Conservation (phyloP, 2,113 vertebrate species). For the Microtus ochrogaster region DNA sequence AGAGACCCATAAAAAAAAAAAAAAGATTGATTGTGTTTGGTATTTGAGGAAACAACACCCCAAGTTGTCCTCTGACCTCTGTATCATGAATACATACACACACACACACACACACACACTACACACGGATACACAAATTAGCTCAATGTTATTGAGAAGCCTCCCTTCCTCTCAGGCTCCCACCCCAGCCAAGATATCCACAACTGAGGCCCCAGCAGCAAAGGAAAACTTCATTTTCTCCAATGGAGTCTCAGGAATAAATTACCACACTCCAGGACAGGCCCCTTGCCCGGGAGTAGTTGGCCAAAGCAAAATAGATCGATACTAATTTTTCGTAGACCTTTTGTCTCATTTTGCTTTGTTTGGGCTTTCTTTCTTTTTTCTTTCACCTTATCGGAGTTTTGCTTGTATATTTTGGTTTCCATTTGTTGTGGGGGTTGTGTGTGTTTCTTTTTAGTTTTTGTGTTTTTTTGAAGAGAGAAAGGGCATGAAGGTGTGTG, state of each 20-base stretch:
- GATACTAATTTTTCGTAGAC: neutral
- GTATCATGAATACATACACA: no score
- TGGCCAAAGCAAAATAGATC: no score
- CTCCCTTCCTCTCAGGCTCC: neutral
- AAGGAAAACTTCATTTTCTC: neutral
- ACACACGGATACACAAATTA: neutral
- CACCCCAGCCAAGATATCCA: neutral
- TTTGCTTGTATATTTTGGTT: neutral
- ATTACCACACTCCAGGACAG: neutral
- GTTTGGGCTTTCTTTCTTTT: no score
- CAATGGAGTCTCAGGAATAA: neutral
- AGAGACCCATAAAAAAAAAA: neutral
- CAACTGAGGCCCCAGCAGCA: neutral
- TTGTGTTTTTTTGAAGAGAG: neutral
- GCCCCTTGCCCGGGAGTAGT: neutral
- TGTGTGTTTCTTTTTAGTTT: neutral
- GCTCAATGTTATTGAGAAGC: neutral
- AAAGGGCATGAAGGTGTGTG: neutral
- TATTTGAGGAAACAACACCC: neutral
- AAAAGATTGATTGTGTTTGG: no score
- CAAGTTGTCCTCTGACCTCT: neutral
- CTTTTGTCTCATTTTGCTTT: neutral
- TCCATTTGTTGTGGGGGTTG: neutral
- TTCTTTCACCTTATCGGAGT: neutral
- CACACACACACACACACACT: no score